Conservation (phyloP, 2,113 vertebrate genomes). For the Morone saxatilis region DNA sequence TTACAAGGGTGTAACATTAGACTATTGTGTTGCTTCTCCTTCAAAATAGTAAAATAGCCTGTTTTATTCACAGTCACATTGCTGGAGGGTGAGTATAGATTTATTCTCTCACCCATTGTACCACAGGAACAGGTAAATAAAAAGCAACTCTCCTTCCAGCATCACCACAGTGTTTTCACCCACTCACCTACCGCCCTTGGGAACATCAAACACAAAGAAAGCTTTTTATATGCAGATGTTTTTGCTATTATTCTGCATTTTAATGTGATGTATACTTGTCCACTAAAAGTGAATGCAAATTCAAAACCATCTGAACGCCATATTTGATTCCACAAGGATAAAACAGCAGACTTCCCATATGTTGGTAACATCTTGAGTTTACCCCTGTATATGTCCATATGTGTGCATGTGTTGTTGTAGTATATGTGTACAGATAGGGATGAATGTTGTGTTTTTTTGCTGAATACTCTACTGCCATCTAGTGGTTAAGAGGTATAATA, state of each 20-base stretch:
- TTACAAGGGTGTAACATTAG: conserved; percentile 45
- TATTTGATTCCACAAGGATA: background rate
- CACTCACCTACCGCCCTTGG: conserved; percentile 6
- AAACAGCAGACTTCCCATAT: background rate
- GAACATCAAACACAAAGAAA: conserved; percentile 38
- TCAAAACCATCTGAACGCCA: background rate
- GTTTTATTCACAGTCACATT: conserved; percentile 34
- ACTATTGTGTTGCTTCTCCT: conserved; percentile 45
- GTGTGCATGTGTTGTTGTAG: background rate
- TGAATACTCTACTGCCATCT: conserved; percentile 61
- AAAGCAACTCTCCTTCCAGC: conserved; percentile 8
- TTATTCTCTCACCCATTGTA: conserved; percentile 26
- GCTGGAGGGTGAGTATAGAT: conserved; percentile 30
- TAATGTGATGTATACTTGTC: conserved; percentile 20
- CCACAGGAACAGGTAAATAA: conserved; percentile 30
- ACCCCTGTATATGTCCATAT: background rate
- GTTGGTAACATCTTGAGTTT: background rate
- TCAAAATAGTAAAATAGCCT: conserved; percentile 10
- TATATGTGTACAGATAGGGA: background rate
- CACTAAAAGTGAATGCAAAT: conserved; percentile 25
- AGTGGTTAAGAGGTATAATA: conserved; percentile 20
- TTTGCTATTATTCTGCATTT: conserved; percentile 34
- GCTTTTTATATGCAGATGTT: conserved; percentile 51
- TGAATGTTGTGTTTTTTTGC: background rate
- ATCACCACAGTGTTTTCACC: background rate